A percentile compares a stretch with the other conserved stretches of the same genome.
Evolutionary conservation across 2,888 invertebrate genomes (phyloP).

Genomic region (Aromia moschata): DNA sequence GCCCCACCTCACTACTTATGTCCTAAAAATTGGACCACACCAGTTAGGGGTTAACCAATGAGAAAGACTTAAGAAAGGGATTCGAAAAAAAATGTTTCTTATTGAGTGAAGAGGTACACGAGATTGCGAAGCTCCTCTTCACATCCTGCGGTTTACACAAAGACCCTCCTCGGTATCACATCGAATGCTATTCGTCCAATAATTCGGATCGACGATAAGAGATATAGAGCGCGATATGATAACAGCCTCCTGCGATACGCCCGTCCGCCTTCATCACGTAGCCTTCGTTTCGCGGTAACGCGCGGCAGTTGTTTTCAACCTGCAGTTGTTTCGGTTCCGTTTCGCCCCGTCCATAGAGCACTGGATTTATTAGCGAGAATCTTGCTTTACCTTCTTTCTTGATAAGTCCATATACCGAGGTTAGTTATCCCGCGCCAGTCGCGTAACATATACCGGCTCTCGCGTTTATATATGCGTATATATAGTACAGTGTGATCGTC

Average conservation of each 20-base stretch:
- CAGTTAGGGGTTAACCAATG: too few species aligned
- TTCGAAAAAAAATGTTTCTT: too few species aligned
- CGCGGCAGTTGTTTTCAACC: conserved; percentile 30
- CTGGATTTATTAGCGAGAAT: conserved; percentile 21
- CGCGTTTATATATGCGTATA: too few species aligned
- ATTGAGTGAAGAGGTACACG: too few species aligned
- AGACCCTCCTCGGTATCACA: background rate
- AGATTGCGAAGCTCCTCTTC: too few species aligned
- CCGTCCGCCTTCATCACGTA: conserved; percentile 41
- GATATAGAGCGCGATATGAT: conserved; percentile 35
- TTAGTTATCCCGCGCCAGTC: conserved; percentile 10
- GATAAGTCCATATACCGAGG: conserved; percentile 11
- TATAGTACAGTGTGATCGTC: background rate
- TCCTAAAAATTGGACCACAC: too few species aligned
- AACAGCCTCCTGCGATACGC: conserved; percentile 34
- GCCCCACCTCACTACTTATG: too few species aligned
- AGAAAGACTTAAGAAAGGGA: too few species aligned
- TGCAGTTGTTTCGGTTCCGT: conserved; percentile 30
- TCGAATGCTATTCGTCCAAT: background rate
- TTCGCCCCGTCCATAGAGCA: conserved; percentile 24
- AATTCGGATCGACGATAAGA: conserved; percentile 35
- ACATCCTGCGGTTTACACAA: too few species aligned
- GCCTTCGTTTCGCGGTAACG: conserved; percentile 31
- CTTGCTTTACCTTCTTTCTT: conserved; percentile 18
- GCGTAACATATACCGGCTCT: conserved; percentile 11